Evolutionary conservation across 1,140 invertebrate species (phyloP).

Genomic region (Anastrepha obliqua): DNA sequence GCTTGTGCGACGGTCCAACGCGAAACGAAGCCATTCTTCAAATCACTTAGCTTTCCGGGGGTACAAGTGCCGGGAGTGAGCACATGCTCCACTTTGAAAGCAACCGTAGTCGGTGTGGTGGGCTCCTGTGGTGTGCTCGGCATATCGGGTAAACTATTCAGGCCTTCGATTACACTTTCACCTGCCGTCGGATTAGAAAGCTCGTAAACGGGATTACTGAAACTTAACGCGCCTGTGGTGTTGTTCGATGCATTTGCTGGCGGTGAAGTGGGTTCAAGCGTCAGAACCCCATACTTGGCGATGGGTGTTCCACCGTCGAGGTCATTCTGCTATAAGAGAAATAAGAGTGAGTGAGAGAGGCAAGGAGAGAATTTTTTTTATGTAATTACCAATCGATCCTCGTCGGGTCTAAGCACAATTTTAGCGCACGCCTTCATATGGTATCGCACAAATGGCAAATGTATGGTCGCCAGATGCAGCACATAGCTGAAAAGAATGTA

Average conservation of each 20-base stretch:
- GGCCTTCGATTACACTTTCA: constrained; percentile 73
- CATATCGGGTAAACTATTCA: constrained; percentile 71
- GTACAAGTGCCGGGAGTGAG: constrained; percentile 79
- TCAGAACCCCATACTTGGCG: constrained; percentile 70
- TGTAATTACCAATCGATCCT: constrained; percentile 80
- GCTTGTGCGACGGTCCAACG: constrained; percentile 86
- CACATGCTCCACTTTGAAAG: constrained; percentile 88
- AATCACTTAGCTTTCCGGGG: constrained; percentile 72
- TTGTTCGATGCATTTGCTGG: constrained; percentile 66
- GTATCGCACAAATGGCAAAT: constrained; percentile 88
- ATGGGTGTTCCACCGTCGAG: constrained; percentile 64
- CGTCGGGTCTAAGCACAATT: constrained; percentile 86
- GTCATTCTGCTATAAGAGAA: constrained; percentile 64
- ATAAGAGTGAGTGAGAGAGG: background rate
- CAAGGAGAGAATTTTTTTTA: background rate
- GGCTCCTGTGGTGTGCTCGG: constrained; percentile 71
- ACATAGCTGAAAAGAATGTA: constrained; percentile 85
- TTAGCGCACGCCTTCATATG: constrained; percentile 85
- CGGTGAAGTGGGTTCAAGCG: constrained; percentile 73
- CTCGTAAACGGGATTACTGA: constrained; percentile 87
- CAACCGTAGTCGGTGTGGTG: constrained; percentile 70
- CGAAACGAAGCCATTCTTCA: constrained; percentile 79
- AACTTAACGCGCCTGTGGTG: constrained; percentile 67
- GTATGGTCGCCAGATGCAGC: constrained; percentile 84
- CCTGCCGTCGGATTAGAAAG: constrained; percentile 78